Percentiles rank a stretch among this genome's conserved stretches.
Evolutionary conservation across 2,113 vertebrate genomes (phyloP).

Genomic region (Mobula birostris): DNA sequence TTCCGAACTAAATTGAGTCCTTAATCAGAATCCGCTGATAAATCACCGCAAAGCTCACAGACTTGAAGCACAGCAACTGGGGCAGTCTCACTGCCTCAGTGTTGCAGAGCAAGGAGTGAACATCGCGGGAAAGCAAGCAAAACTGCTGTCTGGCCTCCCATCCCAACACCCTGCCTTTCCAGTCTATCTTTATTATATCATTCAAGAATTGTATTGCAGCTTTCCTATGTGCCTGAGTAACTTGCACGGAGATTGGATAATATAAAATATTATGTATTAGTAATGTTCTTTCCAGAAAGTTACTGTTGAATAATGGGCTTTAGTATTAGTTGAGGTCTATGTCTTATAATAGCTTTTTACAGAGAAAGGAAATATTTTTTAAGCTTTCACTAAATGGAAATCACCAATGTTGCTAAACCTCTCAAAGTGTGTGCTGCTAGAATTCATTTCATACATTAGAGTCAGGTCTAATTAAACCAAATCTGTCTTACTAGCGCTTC

Average conservation of each 20-base stretch:
- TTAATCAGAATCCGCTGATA: too few relatives aligned
- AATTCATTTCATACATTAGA: constrained; percentile 28
- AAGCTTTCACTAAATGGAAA: not conserved
- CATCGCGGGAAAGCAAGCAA: too few relatives aligned
- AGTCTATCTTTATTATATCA: not conserved
- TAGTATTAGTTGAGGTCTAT: not conserved
- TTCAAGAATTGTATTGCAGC: not conserved
- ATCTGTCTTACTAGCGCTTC: constrained; percentile 24
- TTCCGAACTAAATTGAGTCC: too few relatives aligned
- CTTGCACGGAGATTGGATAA: not conserved
- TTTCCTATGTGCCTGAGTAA: not conserved
- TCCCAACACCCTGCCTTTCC: too few relatives aligned
- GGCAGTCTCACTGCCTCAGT: too few relatives aligned
- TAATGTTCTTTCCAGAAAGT: not conserved
- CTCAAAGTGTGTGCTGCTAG: not conserved
- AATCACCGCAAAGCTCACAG: too few relatives aligned
- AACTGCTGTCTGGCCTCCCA: too few relatives aligned
- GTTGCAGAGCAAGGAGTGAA: too few relatives aligned
- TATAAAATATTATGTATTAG: not conserved
- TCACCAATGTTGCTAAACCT: not conserved
- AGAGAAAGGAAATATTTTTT: not conserved
- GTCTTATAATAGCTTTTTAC: not conserved
- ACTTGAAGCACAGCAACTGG: too few relatives aligned
- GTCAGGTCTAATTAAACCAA: constrained; percentile 34
- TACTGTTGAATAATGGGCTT: not conserved